Conservation (phyloP, 2,888 invertebrate species). For the Aplocera efformata region DNA sequence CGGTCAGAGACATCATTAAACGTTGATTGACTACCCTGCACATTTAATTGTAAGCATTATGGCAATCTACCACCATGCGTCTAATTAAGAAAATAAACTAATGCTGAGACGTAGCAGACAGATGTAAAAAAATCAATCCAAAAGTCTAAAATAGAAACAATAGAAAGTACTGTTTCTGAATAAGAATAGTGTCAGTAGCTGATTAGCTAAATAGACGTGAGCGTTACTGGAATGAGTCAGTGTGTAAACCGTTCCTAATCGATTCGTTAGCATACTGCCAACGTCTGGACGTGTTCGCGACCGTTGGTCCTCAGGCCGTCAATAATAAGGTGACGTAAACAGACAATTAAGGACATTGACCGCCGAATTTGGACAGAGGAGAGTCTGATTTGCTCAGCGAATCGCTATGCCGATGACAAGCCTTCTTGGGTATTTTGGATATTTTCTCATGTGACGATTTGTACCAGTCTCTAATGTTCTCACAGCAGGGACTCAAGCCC, state of each 20-base stretch:
- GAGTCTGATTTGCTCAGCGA: slow-evolving; percentile 37
- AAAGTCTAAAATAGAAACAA: slow-evolving; percentile 25
- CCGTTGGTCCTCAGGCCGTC: slow-evolving; percentile 32
- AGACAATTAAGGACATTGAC: slow-evolving; percentile 59
- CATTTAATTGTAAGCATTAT: slow-evolving; percentile 19
- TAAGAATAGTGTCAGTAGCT: slow-evolving; percentile 29
- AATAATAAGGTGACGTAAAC: slow-evolving; percentile 58
- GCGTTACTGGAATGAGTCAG: slow-evolving; percentile 42
- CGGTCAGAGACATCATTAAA: slow-evolving; percentile 17
- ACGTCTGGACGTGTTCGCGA: slow-evolving; percentile 53
- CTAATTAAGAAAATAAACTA: slow-evolving; percentile 17
- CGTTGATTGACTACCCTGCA: slow-evolving; percentile 14
- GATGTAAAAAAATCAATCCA: slow-evolving; percentile 21
- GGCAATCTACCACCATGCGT: slow-evolving; percentile 15
- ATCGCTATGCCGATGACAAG: slow-evolving; percentile 12
- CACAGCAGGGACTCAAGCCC: too few species aligned
- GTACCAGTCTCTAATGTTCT: not conserved
- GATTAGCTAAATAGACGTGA: slow-evolving; percentile 41
- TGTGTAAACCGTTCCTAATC: slow-evolving; percentile 54
- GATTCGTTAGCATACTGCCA: slow-evolving; percentile 55
- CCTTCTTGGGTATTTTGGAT: slow-evolving; percentile 17
- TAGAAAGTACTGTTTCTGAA: slow-evolving; percentile 27
- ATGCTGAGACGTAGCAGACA: slow-evolving; percentile 11
- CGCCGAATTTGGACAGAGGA: slow-evolving; percentile 49
- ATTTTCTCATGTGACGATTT: slow-evolving; percentile 15